These are phyloP conservation scores for Sebastiscus tertius DNA, from an alignment of 2,797 vertebrate genomes.

Conservation along the genomic window DNA sequence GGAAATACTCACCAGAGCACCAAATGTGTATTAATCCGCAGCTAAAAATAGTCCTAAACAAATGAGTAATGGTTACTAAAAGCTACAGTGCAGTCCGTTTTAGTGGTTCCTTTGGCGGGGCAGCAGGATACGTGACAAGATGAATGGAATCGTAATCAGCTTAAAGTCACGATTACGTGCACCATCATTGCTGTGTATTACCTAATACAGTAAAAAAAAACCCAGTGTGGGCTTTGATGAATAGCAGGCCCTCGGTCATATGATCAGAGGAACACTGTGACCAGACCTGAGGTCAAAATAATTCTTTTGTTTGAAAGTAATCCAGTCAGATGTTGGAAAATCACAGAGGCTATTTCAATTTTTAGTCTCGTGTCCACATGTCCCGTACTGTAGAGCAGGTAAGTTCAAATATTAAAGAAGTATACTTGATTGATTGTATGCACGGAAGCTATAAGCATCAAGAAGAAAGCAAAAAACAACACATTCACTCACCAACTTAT, in stretches of 20 bases:
- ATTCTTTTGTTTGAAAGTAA: constrained; percentile 52
- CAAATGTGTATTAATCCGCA: not conserved
- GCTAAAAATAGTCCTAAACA: not conserved
- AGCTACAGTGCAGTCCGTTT: not conserved
- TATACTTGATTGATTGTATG: not conserved
- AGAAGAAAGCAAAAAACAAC: constrained; percentile 5
- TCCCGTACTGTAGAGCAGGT: not conserved
- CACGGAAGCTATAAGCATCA: not conserved
- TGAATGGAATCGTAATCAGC: not conserved
- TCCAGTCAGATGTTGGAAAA: constrained; percentile 49
- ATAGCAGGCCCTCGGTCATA: constrained; percentile 30
- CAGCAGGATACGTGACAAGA: not conserved
- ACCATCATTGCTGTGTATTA: not conserved
- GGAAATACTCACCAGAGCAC: not conserved
- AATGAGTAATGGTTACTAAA: not conserved
- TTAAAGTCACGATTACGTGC: not conserved
- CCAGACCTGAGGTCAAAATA: constrained; percentile 39
- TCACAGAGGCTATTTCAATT: not conserved
- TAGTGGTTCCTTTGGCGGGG: not conserved
- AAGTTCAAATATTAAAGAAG: not conserved
- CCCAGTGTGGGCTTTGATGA: constrained; percentile 11
- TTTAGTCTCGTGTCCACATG: not conserved
- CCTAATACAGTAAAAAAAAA: constrained; percentile 5
- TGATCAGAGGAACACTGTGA: constrained; percentile 48
- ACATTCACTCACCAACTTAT: constrained; percentile 1